A percentile compares a stretch with the other conserved stretches of the same genome.
These are phyloP conservation scores for Lasioglossum baleicum DNA, from an alignment of 1,140 invertebrate species.

Conservation along the genomic window DNA sequence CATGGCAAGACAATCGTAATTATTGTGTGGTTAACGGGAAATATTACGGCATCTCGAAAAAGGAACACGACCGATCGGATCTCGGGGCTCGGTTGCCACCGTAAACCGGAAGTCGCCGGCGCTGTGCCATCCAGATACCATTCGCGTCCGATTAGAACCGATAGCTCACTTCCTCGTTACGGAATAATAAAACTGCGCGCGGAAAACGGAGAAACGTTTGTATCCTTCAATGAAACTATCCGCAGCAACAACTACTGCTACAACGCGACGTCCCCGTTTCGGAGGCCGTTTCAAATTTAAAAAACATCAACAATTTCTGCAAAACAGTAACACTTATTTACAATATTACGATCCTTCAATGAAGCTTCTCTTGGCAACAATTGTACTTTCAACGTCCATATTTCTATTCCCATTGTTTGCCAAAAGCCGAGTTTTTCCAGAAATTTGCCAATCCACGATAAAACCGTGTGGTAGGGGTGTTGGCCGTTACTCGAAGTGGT, in stretches of 20 bases:
- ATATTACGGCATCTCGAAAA: slow-evolving; percentile 43
- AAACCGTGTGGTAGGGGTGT: slow-evolving; percentile 2
- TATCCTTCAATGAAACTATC: neutral
- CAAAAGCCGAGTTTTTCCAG: neutral
- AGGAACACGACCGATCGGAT: slow-evolving; percentile 21
- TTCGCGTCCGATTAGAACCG: slow-evolving; percentile 49
- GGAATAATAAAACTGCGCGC: neutral
- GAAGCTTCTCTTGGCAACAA: too few relatives aligned
- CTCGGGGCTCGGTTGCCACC: slow-evolving; percentile 5
- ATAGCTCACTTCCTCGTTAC: slow-evolving; percentile 51
- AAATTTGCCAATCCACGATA: slow-evolving; percentile 3
- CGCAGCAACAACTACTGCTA: neutral
- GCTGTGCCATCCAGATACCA: slow-evolving; percentile 47
- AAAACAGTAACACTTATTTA: too few relatives aligned
- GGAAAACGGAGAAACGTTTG: neutral
- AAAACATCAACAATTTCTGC: neutral
- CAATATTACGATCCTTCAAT: too few relatives aligned
- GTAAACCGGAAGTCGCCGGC: slow-evolving; percentile 48
- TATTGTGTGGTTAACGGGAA: slow-evolving; percentile 31
- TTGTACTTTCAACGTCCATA: too few relatives aligned
- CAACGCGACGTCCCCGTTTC: too few relatives aligned
- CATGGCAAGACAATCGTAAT: neutral
- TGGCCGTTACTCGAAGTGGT: slow-evolving; percentile 51
- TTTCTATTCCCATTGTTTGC: too few relatives aligned
- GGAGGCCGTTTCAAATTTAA: neutral